Base-by-base conservation (phyloP, 2,888 invertebrate species). In the Ligdia adustata region DNA sequence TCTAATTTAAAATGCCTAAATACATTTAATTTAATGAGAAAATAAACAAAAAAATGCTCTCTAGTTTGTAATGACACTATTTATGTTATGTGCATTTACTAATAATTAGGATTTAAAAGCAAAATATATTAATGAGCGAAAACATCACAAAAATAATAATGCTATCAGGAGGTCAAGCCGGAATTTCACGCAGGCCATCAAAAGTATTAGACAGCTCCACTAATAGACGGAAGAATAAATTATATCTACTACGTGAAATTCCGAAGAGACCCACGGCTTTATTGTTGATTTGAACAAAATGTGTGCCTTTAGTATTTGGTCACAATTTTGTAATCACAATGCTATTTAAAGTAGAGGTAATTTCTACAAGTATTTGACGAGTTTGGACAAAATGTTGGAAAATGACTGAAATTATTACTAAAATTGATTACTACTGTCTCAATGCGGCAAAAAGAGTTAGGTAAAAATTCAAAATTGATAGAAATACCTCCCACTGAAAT, bases 11-110 rank as follows among this genome's bases (percentile, higher is more conserved):
- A 44, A 49, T 49, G 49, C 48, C 48, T 55, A 44, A 52, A 50
- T 41, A 35, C n/a, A 31, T 52, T 64, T 70, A 56, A 55, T 57
- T 64, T 55, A 41, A 58, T 59, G 32, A 41, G 37, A 52, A 59
- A 60, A 55, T 40, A 16, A 52, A 34, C 31, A 51, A 62, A 68
- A 58, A n/a, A n/a, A 61, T 34, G 81, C 83, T 85, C 84, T 85
- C 82, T 86, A 81, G 73, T 72, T 66, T 64, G 55, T 40, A 81
- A 79, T 70, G 69, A 60, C 56, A 47, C 81, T 82, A 84, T 84
- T 50, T 48, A 41, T 33, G 38, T 33, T 41, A n/a, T 9, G 26
- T 31, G 37, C 32, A 42, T 47, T 15, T 44, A 41, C n/a, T n/a
- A n/a, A n/a, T n/a, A n/a, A 7, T 43, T 32, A 44, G 38, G 20